These are phyloP conservation scores for Pelmatolapia mariae DNA, from an alignment of 2,113 vertebrate genomes.

Conservation along the genomic window DNA sequence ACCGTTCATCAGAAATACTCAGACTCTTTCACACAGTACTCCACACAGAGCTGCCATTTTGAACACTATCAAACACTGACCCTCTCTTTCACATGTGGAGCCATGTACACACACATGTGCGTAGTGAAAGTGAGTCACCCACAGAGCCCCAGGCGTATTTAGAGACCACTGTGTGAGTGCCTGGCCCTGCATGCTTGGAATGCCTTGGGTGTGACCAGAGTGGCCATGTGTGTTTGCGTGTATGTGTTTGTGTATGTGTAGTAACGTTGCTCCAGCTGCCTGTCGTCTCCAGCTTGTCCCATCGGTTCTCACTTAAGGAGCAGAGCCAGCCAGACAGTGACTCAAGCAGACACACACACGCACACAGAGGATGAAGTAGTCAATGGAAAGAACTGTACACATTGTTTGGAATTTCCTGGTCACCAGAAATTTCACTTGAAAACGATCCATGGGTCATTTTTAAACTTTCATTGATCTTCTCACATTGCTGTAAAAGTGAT, in stretches of 20 bases:
- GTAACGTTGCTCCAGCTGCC: slow-evolving; percentile 47
- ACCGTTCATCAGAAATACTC: not conserved
- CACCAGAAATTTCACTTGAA: not conserved
- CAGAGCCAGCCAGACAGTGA: slow-evolving; percentile 13
- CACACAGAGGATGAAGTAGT: slow-evolving; percentile 24
- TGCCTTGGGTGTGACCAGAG: slow-evolving; percentile 66
- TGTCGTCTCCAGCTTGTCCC: slow-evolving; percentile 33
- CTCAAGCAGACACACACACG: slow-evolving; percentile 15
- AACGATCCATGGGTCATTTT: not conserved
- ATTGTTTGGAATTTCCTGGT: slow-evolving; percentile 37
- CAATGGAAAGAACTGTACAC: slow-evolving; percentile 40
- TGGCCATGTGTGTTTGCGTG: slow-evolving; percentile 27
- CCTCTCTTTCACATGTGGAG: not conserved
- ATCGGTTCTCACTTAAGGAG: slow-evolving; percentile 13
- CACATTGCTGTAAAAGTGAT: not conserved
- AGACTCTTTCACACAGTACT: not conserved
- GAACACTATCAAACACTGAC: slow-evolving; percentile 1
- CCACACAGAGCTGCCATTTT: slow-evolving; percentile 22
- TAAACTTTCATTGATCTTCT: not conserved
- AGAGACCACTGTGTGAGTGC: slow-evolving; percentile 49
- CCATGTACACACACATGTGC: not conserved
- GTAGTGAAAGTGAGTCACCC: slow-evolving; percentile 42
- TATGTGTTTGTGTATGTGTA: slow-evolving; percentile 15
- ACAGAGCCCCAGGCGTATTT: slow-evolving; percentile 43
- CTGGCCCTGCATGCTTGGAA: slow-evolving; percentile 57